Base-by-base conservation (phyloP, 2,888 invertebrate genomes). In the Erebia ligea region DNA sequence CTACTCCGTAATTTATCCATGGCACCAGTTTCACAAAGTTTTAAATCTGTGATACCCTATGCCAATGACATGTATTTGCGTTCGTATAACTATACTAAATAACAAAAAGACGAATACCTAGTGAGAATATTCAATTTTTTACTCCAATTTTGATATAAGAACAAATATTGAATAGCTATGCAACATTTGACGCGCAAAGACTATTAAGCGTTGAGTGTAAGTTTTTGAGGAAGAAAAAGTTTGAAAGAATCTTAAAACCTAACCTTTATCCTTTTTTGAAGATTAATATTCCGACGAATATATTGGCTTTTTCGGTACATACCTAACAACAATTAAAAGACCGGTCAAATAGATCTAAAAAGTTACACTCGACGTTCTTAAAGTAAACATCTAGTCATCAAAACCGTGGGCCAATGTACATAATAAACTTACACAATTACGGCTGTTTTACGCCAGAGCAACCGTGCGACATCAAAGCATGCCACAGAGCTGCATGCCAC, bases 371-470 rank as follows among this genome's bases (percentile, higher is more conserved):
- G 59, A 62, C 61, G 68, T 71, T 68, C 48, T 57, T 56, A 19
- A 66, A 45, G 67, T 64, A 68, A 75, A 75, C 77, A 76, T 78
- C 78, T 78, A 79, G 78, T 77, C 77, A 73, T 69, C 66, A 73
- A 19, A 59, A 48, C 59, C 76, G 72, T 71, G 70, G 75, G 72
- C 66, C 40, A 50, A 66, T 78, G 76, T 79, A 78, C 45, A 76
- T 79, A 78, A 50, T 61, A 68, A 58, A 69, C 50, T 40, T 64
- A 54, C 52, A 56, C 50, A 50, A 34, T 34, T 34, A 34, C 6
- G 34, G 34, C 34, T 34, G 34, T 34, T 34, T 34, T 34, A 34
- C 34, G 6, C 34, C 6, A 34, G 5, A 34, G 34, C 34, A 34
- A 34, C 34, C 6, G 34, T 34, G 34, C 34, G 6, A 34, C 34